Conservation (phyloP, 2,888 invertebrate species). For the Strigamia maritima region DNA sequence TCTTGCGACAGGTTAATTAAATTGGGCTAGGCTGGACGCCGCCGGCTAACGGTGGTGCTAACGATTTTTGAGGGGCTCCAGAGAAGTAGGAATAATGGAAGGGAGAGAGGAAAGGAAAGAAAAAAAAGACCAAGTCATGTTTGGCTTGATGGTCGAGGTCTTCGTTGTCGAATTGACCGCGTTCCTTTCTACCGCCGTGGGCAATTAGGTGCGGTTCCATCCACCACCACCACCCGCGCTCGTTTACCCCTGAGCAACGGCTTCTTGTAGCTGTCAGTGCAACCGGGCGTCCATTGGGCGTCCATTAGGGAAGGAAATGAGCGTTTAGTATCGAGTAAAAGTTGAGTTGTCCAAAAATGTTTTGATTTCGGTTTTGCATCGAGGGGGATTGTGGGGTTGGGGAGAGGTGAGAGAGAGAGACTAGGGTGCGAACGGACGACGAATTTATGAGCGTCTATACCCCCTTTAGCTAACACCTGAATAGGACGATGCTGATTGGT, state of each 20-base stretch:
- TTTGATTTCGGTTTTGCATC: neutral
- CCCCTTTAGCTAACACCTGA: neutral
- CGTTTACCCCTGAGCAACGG: neutral
- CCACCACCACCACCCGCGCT: neutral
- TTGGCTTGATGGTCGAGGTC: neutral
- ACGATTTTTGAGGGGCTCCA: neutral
- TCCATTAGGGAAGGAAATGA: neutral
- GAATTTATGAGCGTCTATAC: neutral
- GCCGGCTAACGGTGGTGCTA: conserved; percentile 2
- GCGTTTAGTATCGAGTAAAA: neutral
- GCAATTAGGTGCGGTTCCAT: conserved; percentile 13
- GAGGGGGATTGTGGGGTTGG: neutral
- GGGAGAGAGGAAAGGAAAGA: neutral
- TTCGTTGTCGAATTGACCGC: neutral
- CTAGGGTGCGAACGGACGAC: neutral
- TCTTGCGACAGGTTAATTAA: conserved; percentile 15
- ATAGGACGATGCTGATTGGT: neutral
- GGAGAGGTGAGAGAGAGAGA: neutral
- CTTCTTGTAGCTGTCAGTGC: neutral
- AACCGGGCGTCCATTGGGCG: neutral
- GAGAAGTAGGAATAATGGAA: neutral
- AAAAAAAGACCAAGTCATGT: neutral
- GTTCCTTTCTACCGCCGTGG: neutral
- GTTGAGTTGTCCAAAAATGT: no score
- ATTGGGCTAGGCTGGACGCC: conserved; percentile 9